Evolutionary conservation across 2,888 invertebrate genomes (phyloP).

Genomic region (Rapana venosa): DNA sequence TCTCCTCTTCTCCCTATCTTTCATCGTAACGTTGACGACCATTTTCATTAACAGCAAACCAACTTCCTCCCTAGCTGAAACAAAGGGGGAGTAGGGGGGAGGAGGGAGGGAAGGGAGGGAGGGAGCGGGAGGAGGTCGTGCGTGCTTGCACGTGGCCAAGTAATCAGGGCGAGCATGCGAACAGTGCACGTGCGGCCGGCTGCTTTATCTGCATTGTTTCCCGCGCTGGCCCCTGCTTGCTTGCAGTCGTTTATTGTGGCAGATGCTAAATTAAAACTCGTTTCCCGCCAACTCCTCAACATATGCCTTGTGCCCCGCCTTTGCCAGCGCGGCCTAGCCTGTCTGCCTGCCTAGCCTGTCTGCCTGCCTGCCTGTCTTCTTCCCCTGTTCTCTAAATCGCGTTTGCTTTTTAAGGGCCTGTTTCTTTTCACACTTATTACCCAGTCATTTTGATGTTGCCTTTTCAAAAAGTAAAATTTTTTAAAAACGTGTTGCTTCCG

Average conservation of each 20-base stretch:
- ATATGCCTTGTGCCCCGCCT: background rate
- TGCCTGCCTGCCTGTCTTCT: too few species aligned
- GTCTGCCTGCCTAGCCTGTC: background rate
- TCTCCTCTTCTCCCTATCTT: background rate
- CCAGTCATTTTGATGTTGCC: too few species aligned
- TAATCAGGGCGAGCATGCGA: slow-evolving; percentile 45
- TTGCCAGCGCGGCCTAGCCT: background rate
- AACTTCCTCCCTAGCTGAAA: background rate
- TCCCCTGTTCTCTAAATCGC: too few species aligned
- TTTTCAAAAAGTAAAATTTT: too few species aligned
- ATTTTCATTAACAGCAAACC: slow-evolving; percentile 16
- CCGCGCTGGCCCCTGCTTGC: slow-evolving; percentile 19
- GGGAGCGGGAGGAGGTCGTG: background rate
- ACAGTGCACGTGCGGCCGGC: slow-evolving; percentile 38
- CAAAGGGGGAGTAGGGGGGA: background rate
- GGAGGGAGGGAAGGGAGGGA: background rate
- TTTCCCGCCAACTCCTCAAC: slow-evolving; percentile 35
- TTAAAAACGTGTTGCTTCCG: too few species aligned
- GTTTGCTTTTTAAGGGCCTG: too few species aligned
- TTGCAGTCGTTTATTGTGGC: slow-evolving; percentile 37
- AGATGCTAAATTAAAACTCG: slow-evolving; percentile 46
- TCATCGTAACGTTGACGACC: background rate
- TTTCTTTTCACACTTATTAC: too few species aligned
- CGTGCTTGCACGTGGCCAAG: slow-evolving; percentile 36
- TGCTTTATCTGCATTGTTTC: slow-evolving; percentile 40